Evolutionary conservation across 2,888 invertebrate species (phyloP).

Genomic region (Scelioninae gen. 1): DNA sequence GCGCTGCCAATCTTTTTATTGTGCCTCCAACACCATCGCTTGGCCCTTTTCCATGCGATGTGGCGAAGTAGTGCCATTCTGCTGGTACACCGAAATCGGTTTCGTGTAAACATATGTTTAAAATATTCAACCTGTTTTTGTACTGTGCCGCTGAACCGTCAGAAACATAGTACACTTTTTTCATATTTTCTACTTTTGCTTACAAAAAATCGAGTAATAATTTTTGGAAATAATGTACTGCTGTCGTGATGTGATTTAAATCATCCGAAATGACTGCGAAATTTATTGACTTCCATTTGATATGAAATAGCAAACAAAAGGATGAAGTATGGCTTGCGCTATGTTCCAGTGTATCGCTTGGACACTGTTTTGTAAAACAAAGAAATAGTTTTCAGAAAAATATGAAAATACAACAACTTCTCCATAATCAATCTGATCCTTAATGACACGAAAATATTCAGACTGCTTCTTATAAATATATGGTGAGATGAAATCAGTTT

Average conservation of each 20-base stretch:
- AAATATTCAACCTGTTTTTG: conserved; percentile 45
- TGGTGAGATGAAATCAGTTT: conserved; percentile 59
- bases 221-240: conserved; percentile 53
- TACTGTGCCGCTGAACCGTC: conserved; percentile 55
- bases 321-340: conserved; percentile 64
- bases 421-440: conserved; percentile 42
- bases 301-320: conserved; percentile 53
- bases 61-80: too few relatives aligned
- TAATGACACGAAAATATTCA: conserved; percentile 40
- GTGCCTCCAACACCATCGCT: too few relatives aligned
- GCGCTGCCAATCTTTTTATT: too few relatives aligned
- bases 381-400: conserved; percentile 53
- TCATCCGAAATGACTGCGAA: conserved; percentile 65
- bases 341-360: conserved; percentile 65
- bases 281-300: conserved; percentile 33
- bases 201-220: conserved; percentile 1
- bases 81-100: too few relatives aligned
- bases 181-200: neutral
- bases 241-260: conserved; percentile 46
- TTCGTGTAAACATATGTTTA: conserved; percentile 34
- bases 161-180: conserved; percentile 51
- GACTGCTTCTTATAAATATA: conserved; percentile 64
- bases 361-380: conserved; percentile 49
- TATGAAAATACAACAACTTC: conserved; percentile 42
- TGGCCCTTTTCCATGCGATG: too few relatives aligned